Base-by-base conservation (phyloP, 2,113 vertebrate genomes). In the Malurus cyaneus region DNA sequence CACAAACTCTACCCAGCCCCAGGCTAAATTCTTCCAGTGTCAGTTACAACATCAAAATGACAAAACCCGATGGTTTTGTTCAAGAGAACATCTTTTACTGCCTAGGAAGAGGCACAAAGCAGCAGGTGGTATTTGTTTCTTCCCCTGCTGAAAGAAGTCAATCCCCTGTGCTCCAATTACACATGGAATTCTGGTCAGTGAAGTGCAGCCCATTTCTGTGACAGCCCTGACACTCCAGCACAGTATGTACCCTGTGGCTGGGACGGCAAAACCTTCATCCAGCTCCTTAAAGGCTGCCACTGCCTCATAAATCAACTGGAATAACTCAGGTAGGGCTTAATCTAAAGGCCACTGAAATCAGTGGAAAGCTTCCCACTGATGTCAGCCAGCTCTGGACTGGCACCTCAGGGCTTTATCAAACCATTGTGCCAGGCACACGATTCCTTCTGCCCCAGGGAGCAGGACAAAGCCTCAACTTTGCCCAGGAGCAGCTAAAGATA, bases 401-500 rank as follows among this genome's bases (percentile, higher is more conserved):
- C 23, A 53, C 52, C 52, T 73, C 12, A 4, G 34, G 29, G 13
- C 25, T 92, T 59, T n/a, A 39, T 9, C 32, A 12, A 54, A 24
- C 14, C 52, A 29, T 18, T 0, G 0, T 36, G 28, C 32, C 32
- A 69, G 26, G 12, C 2, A 2, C 15, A 50, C 36, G 8, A 60
- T 11, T 86, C 31, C 15, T 71, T 52, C 29, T 50, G 39, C 14
- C 52, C 25, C 1, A 5, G 72, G 36, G 11, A 79, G 8, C 28
- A 76, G 17, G 9, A 69, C 24, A 86, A 64, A 89, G 36, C 19
- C 25, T 72, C 16, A 6, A 28, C 11, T 80, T 72, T 82, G 26
- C 16, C 13, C n/a, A 57, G 36, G 36, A 54, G 18, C 36, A 52
- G 6, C 20, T 42, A 28, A 12, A 86, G 24, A 28, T 0, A 1